These are phyloP conservation scores for Caenorhabditis doughertyi DNA, from an alignment of 2,888 invertebrate genomes.

Conservation along the genomic window DNA sequence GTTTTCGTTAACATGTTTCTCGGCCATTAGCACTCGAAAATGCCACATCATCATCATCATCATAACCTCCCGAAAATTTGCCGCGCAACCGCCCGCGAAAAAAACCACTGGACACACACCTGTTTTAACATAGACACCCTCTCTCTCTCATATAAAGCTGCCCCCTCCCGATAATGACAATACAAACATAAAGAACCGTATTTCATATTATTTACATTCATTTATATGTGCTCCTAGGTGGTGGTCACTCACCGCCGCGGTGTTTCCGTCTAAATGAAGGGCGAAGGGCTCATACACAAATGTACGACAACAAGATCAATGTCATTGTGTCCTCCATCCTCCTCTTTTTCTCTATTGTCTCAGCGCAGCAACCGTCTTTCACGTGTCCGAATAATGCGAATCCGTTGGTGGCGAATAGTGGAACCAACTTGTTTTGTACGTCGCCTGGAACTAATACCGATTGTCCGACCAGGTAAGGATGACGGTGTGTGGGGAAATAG, in stretches of 20 bases:
- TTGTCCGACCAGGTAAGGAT: conserved; percentile 72
- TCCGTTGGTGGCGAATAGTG: conserved; percentile 61
- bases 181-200: conserved; percentile 33
- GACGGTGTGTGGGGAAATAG: not conserved
- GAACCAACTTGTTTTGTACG: conserved; percentile 71
- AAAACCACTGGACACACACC: too few relatives aligned
- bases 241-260: conserved; percentile 36
- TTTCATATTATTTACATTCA: conserved; percentile 48
- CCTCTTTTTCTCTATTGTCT: conserved; percentile 26
- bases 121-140: conserved; percentile 30
- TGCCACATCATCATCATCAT: not conserved
- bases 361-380: conserved; percentile 51
- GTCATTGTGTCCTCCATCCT: conserved; percentile 22
- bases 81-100: too few relatives aligned
- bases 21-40: not conserved
- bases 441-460: conserved; percentile 62
- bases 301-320: conserved; percentile 51
- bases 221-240: conserved; percentile 25
- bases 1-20: too few relatives aligned
- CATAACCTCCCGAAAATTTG: too few relatives aligned
- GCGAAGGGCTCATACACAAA: conserved; percentile 44
- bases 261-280: conserved; percentile 52
- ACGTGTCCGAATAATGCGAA: conserved; percentile 64
- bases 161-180: conserved; percentile 47
- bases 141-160: too few relatives aligned